These are phyloP conservation scores for Myoxocephalus aenaeus DNA, from an alignment of 2,797 vertebrate species.

Conservation along the genomic window DNA sequence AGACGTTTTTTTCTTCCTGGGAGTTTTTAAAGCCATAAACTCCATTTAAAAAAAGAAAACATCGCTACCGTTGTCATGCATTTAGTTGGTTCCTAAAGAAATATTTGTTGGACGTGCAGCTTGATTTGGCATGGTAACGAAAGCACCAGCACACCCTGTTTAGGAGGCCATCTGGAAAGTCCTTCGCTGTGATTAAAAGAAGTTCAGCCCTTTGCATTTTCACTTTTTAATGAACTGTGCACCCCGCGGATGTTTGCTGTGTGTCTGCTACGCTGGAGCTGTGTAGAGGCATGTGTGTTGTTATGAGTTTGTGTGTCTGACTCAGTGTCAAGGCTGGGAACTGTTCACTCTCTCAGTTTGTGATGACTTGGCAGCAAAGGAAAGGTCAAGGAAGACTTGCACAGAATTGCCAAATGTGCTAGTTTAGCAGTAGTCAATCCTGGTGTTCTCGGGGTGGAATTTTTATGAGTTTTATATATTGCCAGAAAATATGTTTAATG, in stretches of 20 bases:
- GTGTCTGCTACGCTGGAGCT: conserved; percentile 36
- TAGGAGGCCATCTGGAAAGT: conserved; percentile 71
- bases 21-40: conserved; percentile 16
- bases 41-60: conserved; percentile 10
- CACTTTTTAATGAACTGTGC: conserved; percentile 62
- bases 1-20: background rate
- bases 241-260: conserved; percentile 51
- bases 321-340: conserved; percentile 62
- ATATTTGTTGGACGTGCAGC: conserved; percentile 49
- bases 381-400: conserved; percentile 75
- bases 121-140: conserved; percentile 60
- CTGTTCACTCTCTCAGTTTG: conserved; percentile 65
- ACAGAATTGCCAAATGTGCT: conserved; percentile 66
- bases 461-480: conserved; percentile 41
- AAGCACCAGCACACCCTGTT: conserved; percentile 55
- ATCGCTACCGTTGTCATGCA: conserved; percentile 33
- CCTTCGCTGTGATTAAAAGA: conserved; percentile 53
- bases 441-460: conserved; percentile 36
- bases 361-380: conserved; percentile 73
- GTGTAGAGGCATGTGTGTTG: conserved; percentile 44
- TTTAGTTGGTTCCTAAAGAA: conserved; percentile 50
- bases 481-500: conserved; percentile 50
- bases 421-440: conserved; percentile 52
- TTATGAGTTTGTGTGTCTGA: conserved; percentile 57
- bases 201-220: conserved; percentile 55